Percentiles rank a stretch among this genome's conserved stretches.
These are phyloP conservation scores for Hydrotaea cyrtoneurina DNA, from an alignment of 2,888 invertebrate species.

Conservation along the genomic window DNA sequence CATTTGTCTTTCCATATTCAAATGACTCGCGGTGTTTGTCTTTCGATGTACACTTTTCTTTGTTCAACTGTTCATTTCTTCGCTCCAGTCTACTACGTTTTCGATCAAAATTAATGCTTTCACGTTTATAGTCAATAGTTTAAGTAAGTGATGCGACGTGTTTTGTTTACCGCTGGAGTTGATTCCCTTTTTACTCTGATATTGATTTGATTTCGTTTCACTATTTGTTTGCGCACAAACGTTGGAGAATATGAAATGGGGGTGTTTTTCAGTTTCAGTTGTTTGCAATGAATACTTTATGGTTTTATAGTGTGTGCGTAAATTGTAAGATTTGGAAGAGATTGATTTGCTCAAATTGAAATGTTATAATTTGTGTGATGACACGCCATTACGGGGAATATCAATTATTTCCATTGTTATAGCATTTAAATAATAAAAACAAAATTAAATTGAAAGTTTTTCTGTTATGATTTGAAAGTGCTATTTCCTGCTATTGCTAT, in stretches of 20 bases:
- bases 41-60: neutral
- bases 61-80: neutral
- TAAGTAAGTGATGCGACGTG: constrained; percentile 66
- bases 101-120: constrained; percentile 64
- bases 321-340: neutral
- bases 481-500: too few relatives aligned
- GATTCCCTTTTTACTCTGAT: neutral
- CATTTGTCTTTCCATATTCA: too few relatives aligned
- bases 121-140: constrained; percentile 60
- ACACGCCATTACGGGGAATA: too few relatives aligned
- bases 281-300: constrained; percentile 41
- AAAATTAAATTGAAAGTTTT: too few relatives aligned
- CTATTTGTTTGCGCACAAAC: neutral
- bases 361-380: too few relatives aligned
- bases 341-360: constrained; percentile 11
- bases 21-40: neutral
- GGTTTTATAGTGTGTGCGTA: constrained; percentile 18
- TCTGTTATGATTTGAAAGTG: too few relatives aligned
- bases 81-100: constrained; percentile 46
- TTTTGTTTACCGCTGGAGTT: constrained; percentile 43
- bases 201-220: constrained; percentile 3
- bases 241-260: constrained; percentile 58
- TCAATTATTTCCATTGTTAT: too few relatives aligned
- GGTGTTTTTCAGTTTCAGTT: constrained; percentile 65
- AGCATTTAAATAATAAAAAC: too few relatives aligned